Conservation (phyloP, 2,888 invertebrate genomes). For the Eristalis intricaria region DNA sequence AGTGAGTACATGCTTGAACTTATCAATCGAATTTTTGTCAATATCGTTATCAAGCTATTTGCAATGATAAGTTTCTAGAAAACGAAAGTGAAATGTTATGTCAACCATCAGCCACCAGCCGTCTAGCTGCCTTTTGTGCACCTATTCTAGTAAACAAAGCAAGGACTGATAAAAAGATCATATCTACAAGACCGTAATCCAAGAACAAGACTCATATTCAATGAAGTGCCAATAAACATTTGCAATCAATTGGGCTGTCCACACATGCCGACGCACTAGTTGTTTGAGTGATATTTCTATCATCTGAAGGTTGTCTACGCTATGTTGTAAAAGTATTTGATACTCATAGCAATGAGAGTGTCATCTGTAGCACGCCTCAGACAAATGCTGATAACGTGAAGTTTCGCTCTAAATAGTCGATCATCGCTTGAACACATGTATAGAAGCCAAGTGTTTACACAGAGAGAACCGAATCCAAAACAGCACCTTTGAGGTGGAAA, state of each 20-base stretch:
- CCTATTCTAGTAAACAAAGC: not conserved
- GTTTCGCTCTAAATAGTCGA: slow-evolving; percentile 39
- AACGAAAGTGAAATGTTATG: slow-evolving; percentile 30
- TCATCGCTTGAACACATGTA: slow-evolving; percentile 6
- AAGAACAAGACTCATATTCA: not conserved
- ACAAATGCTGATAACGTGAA: slow-evolving; percentile 56
- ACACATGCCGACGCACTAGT: not conserved
- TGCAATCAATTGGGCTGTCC: slow-evolving; percentile 11
- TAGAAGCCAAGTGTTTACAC: not conserved
- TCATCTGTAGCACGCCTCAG: slow-evolving; percentile 54
- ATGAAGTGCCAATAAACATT: not conserved
- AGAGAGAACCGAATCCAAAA: slow-evolving; percentile 10
- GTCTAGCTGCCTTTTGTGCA: not conserved
- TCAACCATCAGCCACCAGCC: not conserved
- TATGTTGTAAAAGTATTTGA: slow-evolving; percentile 50
- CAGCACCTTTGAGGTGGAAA: slow-evolving; percentile 26
- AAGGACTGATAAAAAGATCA: slow-evolving; percentile 1
- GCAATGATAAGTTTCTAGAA: slow-evolving; percentile 36
- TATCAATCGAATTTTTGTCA: not conserved
- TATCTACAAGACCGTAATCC: not conserved
- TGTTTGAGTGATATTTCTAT: slow-evolving; percentile 33
- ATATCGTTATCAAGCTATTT: slow-evolving; percentile 21
- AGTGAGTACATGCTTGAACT: not conserved
- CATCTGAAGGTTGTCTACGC: slow-evolving; percentile 54
- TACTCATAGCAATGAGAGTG: slow-evolving; percentile 3